phyloP scores from a whole-genome alignment of 2,888 invertebrate species.

The Lydus trimaculatus region DNA sequence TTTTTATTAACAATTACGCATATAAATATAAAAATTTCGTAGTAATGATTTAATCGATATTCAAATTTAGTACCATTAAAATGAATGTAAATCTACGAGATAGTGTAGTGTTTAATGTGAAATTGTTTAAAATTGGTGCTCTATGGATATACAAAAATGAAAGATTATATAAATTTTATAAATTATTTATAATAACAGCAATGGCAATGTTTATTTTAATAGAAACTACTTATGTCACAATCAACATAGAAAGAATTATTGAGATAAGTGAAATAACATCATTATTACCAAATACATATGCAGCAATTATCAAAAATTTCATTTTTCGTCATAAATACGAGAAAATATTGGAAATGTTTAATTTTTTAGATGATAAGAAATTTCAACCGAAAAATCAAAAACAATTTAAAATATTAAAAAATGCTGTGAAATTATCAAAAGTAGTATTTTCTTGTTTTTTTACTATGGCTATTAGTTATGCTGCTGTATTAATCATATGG shows the following conservation, averaged over 20 bases:
- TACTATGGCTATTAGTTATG: neutral
- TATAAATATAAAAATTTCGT: too few relatives aligned
- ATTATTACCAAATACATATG: neutral
- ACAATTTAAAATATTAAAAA: slow-evolving; percentile 12
- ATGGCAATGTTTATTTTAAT: neutral
- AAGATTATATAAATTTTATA: neutral
- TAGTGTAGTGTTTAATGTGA: neutral
- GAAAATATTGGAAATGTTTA: neutral
- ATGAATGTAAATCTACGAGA: neutral
- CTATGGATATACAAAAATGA: neutral
- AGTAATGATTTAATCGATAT: too few relatives aligned
- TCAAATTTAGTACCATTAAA: neutral
- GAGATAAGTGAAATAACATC: neutral
- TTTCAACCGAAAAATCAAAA: slow-evolving; percentile 17
- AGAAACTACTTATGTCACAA: neutral
- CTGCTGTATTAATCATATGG: neutral
- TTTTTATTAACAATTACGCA: too few relatives aligned
- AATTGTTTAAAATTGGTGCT: neutral
- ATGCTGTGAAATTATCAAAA: slow-evolving; percentile 14
- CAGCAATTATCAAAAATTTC: neutral
- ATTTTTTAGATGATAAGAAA: slow-evolving; percentile 12
- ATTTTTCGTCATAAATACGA: neutral
- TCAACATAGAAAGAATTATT: neutral
- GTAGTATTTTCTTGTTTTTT: slow-evolving; percentile 14
- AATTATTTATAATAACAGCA: neutral